Conservation (phyloP, 2,797 vertebrate genomes). For the Chanos chanos region DNA sequence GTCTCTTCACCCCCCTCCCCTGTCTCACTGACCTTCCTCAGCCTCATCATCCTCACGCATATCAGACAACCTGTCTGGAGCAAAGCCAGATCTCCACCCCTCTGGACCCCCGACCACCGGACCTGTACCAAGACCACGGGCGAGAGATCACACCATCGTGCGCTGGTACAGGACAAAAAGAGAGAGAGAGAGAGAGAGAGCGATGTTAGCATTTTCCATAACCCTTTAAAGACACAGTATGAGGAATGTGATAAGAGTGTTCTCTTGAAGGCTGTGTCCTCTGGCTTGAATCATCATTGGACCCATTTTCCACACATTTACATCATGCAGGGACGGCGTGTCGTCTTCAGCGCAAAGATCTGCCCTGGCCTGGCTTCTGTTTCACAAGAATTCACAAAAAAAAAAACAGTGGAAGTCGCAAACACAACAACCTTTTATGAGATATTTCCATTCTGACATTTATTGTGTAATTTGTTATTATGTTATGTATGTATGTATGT, state of each 20-base stretch:
- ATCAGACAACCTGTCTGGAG: background rate
- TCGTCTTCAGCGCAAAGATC: too few relatives aligned
- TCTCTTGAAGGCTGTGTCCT: background rate
- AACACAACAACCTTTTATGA: too few relatives aligned
- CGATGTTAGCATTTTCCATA: constrained; percentile 11
- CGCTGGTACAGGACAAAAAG: background rate
- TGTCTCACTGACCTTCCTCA: constrained; percentile 23
- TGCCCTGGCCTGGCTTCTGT: too few relatives aligned
- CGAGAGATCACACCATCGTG: background rate
- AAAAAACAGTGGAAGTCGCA: too few relatives aligned
- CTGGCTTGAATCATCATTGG: constrained; percentile 20
- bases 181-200: background rate
- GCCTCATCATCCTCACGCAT: background rate
- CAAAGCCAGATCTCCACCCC: constrained; percentile 23
- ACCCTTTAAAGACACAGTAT: constrained; percentile 15
- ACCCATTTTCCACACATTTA: constrained; percentile 11
- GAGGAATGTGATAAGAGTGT: constrained; percentile 1
- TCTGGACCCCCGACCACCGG: constrained; percentile 25
- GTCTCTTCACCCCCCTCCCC: constrained; percentile 21
- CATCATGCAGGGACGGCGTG: constrained; percentile 2
- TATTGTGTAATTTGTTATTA: too few relatives aligned
- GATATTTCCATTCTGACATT: too few relatives aligned
- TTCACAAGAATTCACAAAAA: too few relatives aligned
- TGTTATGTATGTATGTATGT: too few relatives aligned
- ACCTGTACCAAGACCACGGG: background rate